Conservation (phyloP, 2,888 invertebrate genomes). For the Alsophila aescularia region DNA sequence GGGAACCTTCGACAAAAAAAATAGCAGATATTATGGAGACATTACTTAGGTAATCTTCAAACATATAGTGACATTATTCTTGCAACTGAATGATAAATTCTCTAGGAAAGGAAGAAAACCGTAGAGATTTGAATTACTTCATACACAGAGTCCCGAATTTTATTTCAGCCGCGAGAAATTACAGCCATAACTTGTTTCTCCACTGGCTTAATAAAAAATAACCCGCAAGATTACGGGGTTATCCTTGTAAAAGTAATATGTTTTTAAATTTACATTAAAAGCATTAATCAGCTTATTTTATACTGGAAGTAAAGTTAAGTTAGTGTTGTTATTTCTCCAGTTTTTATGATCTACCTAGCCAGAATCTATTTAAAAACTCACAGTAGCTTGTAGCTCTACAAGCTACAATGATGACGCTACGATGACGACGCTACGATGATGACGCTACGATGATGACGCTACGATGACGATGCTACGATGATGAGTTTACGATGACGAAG, state of each 20-base stretch:
- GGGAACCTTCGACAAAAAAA: too few relatives aligned
- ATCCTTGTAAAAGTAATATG: constrained; percentile 7
- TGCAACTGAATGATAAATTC: background rate
- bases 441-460: too few relatives aligned
- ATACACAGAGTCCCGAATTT: constrained; percentile 2
- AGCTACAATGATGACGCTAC: too few relatives aligned
- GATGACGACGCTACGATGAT: too few relatives aligned
- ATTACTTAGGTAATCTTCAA: background rate
- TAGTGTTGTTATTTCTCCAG: too few relatives aligned
- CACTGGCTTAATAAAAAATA: constrained; percentile 21
- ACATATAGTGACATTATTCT: too few relatives aligned
- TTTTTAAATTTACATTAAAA: constrained; percentile 5
- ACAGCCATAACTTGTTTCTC: constrained; percentile 25
- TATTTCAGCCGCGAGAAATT: constrained; percentile 22
- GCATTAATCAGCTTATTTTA: background rate
- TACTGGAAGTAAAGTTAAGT: background rate
- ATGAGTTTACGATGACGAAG: too few relatives aligned
- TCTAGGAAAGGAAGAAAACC: background rate
- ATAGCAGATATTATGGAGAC: too few relatives aligned
- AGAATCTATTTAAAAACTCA: too few relatives aligned
- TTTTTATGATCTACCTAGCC: too few relatives aligned
- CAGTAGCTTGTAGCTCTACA: too few relatives aligned
- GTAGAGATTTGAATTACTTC: background rate
- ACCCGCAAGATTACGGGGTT: constrained; percentile 12
- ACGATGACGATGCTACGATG: too few relatives aligned